These are phyloP conservation scores for Phenacoccus solenopsis DNA, from an alignment of 1,140 invertebrate species.

Conservation along the genomic window DNA sequence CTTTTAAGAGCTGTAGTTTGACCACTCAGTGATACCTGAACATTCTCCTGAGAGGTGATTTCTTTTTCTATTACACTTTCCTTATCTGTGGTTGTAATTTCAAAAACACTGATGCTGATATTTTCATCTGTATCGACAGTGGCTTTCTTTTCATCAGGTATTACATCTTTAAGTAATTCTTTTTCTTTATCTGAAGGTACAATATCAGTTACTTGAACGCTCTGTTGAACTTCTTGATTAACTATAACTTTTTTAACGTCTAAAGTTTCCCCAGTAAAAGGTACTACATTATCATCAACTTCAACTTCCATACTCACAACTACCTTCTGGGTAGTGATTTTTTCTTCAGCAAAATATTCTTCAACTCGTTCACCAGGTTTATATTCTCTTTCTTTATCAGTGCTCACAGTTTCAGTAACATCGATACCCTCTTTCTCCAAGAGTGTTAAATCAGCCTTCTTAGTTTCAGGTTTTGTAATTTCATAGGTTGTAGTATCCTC, in stretches of 20 bases:
- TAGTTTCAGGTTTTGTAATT: conserved; percentile 33
- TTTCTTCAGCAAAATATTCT: conserved; percentile 35
- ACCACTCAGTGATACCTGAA: conserved; percentile 37
- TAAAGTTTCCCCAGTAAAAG: conserved; percentile 33
- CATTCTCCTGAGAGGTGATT: conserved; percentile 32
- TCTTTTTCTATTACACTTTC: conserved; percentile 35
- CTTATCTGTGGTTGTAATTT: conserved; percentile 39
- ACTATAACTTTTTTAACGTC: conserved; percentile 35
- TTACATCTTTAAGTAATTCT: conserved; percentile 33
- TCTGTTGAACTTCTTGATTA: conserved; percentile 37
- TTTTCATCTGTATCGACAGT: conserved; percentile 34
- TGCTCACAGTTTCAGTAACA: conserved; percentile 38
- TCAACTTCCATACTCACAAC: conserved; percentile 39
- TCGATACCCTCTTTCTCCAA: conserved; percentile 39
- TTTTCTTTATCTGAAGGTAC: conserved; percentile 39
- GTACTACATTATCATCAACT: conserved; percentile 37
- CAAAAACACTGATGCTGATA: conserved; percentile 37
- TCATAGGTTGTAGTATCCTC: conserved; percentile 35
- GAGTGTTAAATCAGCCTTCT: conserved; percentile 36
- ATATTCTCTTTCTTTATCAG: conserved; percentile 37
- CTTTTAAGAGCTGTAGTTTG: conserved; percentile 40
- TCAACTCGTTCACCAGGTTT: conserved; percentile 27
- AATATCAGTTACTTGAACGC: conserved; percentile 37
- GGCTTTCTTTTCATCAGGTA: conserved; percentile 31
- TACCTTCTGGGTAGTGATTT: conserved; percentile 37